Conservation (phyloP, 2,113 vertebrate species). For the Anguilla japonica region DNA sequence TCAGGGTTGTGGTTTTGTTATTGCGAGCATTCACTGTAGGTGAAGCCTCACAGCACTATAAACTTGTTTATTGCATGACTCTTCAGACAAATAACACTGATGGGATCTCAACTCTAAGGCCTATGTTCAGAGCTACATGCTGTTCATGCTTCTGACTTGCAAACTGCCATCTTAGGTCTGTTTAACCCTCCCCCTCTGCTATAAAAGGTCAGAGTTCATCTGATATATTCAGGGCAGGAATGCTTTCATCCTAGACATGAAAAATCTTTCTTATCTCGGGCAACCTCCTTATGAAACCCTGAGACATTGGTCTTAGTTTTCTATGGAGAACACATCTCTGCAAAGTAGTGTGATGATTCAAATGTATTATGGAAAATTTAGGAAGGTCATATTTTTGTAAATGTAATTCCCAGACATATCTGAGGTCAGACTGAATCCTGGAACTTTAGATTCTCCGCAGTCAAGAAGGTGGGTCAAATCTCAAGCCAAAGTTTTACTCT, state of each 20-base stretch:
- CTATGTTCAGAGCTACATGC: background rate
- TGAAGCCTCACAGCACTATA: background rate
- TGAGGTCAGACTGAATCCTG: background rate
- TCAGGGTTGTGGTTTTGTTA: background rate
- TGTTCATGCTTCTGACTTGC: background rate
- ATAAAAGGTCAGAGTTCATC: conserved; percentile 22
- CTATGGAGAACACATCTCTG: background rate
- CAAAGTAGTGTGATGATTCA: background rate
- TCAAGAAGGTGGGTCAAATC: background rate
- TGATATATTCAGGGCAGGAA: background rate
- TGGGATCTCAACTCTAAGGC: background rate
- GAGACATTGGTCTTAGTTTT: background rate
- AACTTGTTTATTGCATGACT: background rate
- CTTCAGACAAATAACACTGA: no score
- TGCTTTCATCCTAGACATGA: background rate
- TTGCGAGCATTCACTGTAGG: background rate
- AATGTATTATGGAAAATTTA: background rate
- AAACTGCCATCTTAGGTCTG: background rate
- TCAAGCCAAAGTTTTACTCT: background rate
- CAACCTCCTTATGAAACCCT: background rate
- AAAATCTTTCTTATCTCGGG: background rate
- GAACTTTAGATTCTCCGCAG: background rate
- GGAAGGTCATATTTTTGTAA: background rate
- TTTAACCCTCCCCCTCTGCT: background rate
- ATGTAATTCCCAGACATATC: background rate